Base-by-base conservation (phyloP, 1,140 invertebrate species). In the Lordiphosa collinella region DNA sequence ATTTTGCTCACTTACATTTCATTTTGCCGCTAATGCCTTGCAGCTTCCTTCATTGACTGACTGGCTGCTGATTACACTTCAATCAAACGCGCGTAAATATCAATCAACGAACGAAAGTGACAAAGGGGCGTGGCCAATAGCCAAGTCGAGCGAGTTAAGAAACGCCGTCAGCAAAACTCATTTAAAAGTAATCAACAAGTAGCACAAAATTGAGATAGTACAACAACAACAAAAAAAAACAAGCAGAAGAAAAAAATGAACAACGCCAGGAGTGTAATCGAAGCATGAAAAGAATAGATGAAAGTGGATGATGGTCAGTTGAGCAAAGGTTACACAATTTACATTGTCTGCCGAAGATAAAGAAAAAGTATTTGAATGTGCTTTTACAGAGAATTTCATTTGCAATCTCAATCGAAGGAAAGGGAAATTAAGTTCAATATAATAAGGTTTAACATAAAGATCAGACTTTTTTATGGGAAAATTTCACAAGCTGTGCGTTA, bases 131-230 rank as follows among this genome's bases (percentile, higher is more conserved):
- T 7, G 22, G 36, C 14, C 41, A 65, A 49, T 46, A 52, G 46
- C 40, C 38, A 54, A 55, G 58, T 46, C 34, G 41, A 57, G 49
- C 54, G 54, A 57, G 57, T 56, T 50, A 59, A 54, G 60, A 49
- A 74, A 51, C 55, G 76, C 76, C 70, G 48, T 36, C 22, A 67
- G 71, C 62, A 56, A 73, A 82, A 82, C 78, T 84, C 79, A 84
- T 85, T 84, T 78, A 84, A 84, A 82, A 84, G 72, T 84, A 84
- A 82, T 84, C 78, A 82, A 82, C 72, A 82, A 82, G 78, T 72
- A 61, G 58, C 67, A 52, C 18, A 47, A 60, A 75, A 62, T 41
- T 37, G 18, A 52, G 22, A 25, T 22, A 22, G 18, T 22, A 38
- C 38, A 60, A 57, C 52, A 25, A 29, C 9, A 8, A 8, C 31